Evolutionary conservation across 1,140 invertebrate genomes (phyloP).

Genomic region (Zaprionus tsacasi): DNA sequence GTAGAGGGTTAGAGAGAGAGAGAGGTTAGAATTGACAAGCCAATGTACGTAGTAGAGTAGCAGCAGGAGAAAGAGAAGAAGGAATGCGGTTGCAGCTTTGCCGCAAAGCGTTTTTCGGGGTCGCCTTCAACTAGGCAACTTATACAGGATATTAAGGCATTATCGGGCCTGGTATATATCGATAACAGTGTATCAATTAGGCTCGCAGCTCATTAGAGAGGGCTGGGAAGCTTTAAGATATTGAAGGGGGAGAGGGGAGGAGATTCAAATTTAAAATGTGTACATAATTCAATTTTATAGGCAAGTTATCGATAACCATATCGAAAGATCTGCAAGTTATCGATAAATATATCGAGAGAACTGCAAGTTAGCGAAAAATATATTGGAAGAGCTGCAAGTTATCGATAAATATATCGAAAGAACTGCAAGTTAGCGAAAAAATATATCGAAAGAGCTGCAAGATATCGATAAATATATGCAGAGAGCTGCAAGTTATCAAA

Average conservation of each 20-base stretch:
- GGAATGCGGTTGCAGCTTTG: not conserved
- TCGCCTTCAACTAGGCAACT: not conserved
- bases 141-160: not conserved
- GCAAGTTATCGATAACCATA: not conserved
- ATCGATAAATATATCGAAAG: no score
- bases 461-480: no score
- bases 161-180: not conserved
- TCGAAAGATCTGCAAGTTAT: no score
- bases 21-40: constrained; percentile 4
- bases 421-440: no score
- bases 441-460: no score
- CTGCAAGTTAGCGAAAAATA: no score
- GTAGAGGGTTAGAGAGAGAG: no score
- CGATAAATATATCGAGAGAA: no score
- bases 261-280: not conserved
- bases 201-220: not conserved
- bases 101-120: not conserved
- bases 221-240: not conserved
- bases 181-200: constrained; percentile 8
- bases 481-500: no score
- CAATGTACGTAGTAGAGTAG: not conserved
- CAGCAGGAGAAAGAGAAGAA: not conserved
- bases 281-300: not conserved
- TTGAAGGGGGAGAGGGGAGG: not conserved
- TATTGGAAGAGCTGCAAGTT: no score